These are phyloP conservation scores for Panagrolaimus sp. DNA, from an alignment of 1,140 invertebrate species.

Conservation along the genomic window DNA sequence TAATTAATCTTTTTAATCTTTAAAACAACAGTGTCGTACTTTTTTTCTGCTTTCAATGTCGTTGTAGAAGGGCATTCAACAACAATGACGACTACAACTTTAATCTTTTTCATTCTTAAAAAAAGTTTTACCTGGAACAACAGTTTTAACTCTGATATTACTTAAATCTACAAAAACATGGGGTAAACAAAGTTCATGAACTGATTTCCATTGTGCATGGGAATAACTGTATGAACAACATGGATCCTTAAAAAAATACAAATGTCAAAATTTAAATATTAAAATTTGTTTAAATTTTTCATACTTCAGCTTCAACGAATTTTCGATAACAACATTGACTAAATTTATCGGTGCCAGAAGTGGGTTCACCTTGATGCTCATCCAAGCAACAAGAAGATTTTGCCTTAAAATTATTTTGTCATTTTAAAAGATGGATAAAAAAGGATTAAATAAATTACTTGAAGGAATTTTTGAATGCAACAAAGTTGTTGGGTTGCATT, in stretches of 20 bases:
- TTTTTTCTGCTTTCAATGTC: background rate
- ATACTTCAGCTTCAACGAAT: constrained; percentile 47
- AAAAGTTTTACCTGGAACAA: constrained; percentile 25
- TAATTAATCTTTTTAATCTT: background rate
- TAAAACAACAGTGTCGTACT: background rate
- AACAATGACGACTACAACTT: background rate
- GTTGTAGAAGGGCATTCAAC: background rate
- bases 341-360: constrained; percentile 44
- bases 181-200: constrained; percentile 56
- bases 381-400: constrained; percentile 53
- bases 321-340: constrained; percentile 50
- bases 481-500: constrained; percentile 54
- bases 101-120: background rate
- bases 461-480: constrained; percentile 58
- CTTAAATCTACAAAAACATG: constrained; percentile 53
- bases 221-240: constrained; percentile 48
- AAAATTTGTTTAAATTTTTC: constrained; percentile 3
- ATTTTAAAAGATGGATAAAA: background rate
- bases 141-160: constrained; percentile 40
- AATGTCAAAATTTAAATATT: constrained; percentile 18
- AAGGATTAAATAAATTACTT: constrained; percentile 38
- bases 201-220: constrained; percentile 43
- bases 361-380: constrained; percentile 35
- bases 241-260: constrained; percentile 38
- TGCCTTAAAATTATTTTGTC: constrained; percentile 34